Conservation (phyloP, 2,888 invertebrate species). For the Parnassius mnemosyne region DNA sequence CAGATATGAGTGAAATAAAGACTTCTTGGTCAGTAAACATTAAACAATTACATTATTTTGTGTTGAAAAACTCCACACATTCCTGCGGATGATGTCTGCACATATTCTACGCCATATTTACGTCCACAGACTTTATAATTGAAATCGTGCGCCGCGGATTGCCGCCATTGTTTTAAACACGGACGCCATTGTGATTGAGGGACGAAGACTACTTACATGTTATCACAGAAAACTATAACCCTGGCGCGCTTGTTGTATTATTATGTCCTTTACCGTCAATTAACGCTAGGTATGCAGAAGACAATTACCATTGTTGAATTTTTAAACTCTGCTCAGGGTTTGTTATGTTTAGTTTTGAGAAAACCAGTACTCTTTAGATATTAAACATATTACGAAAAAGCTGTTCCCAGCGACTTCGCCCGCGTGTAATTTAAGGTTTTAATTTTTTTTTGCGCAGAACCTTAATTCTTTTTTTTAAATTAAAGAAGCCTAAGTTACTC, state of each 20-base stretch:
- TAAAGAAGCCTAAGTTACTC: no score
- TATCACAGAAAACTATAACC: no score
- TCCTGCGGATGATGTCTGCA: slow-evolving; percentile 4
- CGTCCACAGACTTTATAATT: slow-evolving; percentile 10
- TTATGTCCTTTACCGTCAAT: not conserved
- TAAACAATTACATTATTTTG: slow-evolving; percentile 8
- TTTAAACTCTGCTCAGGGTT: no score
- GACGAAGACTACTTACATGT: slow-evolving; percentile 7
- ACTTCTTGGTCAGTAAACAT: not conserved
- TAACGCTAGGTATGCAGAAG: not conserved
- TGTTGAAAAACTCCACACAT: slow-evolving; percentile 16
- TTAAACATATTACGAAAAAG: no score
- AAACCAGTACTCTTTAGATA: no score
- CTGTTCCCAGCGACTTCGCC: no score
- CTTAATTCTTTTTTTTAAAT: no score
- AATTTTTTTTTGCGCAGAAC: no score
- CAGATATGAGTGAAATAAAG: not conserved
- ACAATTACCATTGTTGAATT: no score
- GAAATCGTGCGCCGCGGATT: not conserved
- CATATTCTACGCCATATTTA: slow-evolving; percentile 15
- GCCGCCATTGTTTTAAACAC: not conserved
- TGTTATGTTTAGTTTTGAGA: no score
- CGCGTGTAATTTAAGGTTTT: no score
- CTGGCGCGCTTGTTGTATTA: no score
- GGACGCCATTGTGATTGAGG: slow-evolving; percentile 15